Conservation (phyloP, 2,113 vertebrate species). For the Meles meles region DNA sequence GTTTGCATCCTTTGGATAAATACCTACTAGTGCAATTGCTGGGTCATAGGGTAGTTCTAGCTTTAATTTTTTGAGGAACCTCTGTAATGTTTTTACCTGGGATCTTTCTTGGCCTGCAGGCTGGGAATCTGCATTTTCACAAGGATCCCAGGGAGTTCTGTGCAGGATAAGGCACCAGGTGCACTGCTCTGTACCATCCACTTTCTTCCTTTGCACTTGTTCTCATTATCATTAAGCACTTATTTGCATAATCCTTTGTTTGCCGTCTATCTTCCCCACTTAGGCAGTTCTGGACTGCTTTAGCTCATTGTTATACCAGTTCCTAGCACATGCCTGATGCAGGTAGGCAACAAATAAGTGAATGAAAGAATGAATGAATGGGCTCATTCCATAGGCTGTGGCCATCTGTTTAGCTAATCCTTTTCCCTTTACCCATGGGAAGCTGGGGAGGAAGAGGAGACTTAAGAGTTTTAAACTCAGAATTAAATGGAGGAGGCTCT, state of each 20-base stretch:
- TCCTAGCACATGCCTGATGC: background rate
- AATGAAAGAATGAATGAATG: background rate
- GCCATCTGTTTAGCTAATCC: background rate
- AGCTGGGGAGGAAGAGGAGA: background rate
- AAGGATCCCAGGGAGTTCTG: background rate
- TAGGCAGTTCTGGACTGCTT: background rate
- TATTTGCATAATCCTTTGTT: background rate
- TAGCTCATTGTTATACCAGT: background rate
- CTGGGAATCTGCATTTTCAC: background rate
- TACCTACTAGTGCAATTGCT: background rate
- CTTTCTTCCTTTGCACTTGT: background rate
- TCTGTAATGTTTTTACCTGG: background rate
- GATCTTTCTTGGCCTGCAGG: background rate
- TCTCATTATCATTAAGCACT: background rate
- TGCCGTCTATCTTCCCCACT: background rate
- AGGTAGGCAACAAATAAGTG: background rate
- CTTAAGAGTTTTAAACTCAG: background rate
- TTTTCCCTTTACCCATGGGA: background rate
- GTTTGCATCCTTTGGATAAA: background rate
- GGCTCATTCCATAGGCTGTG: background rate
- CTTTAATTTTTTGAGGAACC: background rate
- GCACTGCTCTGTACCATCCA: rapidly evolving
- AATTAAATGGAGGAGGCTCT: background rate
- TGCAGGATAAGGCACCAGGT: rapidly evolving
- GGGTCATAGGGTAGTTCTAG: background rate